phyloP scores from a whole-genome alignment of 2,888 invertebrate species.

The Scotopteryx bipunctaria region DNA sequence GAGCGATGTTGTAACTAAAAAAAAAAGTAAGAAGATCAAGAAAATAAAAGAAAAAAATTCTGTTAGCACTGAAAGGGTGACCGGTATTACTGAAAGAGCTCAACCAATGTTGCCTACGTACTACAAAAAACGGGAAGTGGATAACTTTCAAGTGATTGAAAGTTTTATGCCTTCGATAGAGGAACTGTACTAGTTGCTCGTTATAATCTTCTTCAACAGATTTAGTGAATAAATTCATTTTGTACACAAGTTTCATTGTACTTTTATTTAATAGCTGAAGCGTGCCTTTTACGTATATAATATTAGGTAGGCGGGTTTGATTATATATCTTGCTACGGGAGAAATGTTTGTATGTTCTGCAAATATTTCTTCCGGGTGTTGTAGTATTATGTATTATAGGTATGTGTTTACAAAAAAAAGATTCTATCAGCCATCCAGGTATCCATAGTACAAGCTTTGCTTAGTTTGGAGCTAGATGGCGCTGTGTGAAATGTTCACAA shows the following conservation, averaged over 20 bases:
- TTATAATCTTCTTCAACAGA: background rate
- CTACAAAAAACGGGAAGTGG: conserved; percentile 56
- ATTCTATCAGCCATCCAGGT: no score
- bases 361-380: no score
- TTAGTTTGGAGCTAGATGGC: no score
- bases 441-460: no score
- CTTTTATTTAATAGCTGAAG: background rate
- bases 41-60: conserved; percentile 41
- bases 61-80: conserved; percentile 22
- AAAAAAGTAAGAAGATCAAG: conserved; percentile 48
- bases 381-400: no score
- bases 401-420: no score
- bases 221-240: background rate
- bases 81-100: background rate
- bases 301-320: no score
- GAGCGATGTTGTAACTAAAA: conserved; percentile 49
- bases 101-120: conserved; percentile 36
- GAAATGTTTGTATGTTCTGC: no score
- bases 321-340: no score
- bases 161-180: conserved; percentile 64
- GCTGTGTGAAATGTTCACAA: no score
- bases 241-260: background rate
- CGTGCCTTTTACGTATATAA: no score
- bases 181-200: conserved; percentile 43
- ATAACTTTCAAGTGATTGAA: conserved; percentile 55